These are phyloP conservation scores for Sphecodes monilicornis DNA, from an alignment of 2,888 invertebrate genomes.

Conservation along the genomic window DNA sequence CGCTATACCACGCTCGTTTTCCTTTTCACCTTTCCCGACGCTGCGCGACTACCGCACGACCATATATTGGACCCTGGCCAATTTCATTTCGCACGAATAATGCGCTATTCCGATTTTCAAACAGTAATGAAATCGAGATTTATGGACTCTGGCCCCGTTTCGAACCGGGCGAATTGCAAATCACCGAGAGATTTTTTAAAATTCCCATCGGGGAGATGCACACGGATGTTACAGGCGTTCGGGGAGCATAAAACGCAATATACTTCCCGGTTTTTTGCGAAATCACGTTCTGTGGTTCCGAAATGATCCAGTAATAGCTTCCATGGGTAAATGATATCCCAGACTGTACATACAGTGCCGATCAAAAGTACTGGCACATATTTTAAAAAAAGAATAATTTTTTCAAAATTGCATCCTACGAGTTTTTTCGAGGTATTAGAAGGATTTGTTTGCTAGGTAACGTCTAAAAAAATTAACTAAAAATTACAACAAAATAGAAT, in stretches of 20 bases:
- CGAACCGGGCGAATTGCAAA: constrained; percentile 3
- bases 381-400: too few species aligned
- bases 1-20: constrained; percentile 23
- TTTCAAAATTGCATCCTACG: too few species aligned
- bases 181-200: constrained; percentile 18
- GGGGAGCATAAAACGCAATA: background rate
- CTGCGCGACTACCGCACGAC: background rate
- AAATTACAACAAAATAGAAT: too few species aligned
- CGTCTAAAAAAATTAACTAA: too few species aligned
- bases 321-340: background rate
- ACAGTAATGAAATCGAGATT: constrained; percentile 52
- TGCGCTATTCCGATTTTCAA: constrained; percentile 49
- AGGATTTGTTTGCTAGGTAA: too few species aligned
- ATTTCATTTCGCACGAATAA: constrained; percentile 59
- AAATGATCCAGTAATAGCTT: background rate
- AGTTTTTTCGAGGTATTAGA: too few species aligned
- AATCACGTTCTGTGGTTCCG: background rate
- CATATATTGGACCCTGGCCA: constrained; percentile 51
- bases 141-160: constrained; percentile 24
- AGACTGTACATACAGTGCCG: too few species aligned
- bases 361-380: too few species aligned
- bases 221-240: background rate
- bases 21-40: background rate
- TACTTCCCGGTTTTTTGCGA: background rate
- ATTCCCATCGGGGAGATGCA: background rate